phyloP scores from a whole-genome alignment of 2,113 vertebrate species.

The Dipodomys ordii region DNA sequence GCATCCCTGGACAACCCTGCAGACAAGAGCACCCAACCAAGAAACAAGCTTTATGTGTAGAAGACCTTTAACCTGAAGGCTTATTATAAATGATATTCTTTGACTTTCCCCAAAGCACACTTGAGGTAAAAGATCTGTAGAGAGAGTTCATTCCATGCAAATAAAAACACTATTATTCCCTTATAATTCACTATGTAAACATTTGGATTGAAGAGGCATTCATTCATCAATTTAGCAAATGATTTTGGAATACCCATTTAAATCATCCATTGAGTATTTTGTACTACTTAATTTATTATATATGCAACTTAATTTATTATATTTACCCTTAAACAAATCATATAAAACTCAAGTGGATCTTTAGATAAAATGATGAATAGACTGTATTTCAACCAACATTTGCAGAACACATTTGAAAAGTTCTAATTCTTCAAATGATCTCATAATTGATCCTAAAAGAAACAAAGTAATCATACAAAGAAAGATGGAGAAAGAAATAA shows the following conservation, averaged over 20 bases:
- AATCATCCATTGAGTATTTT: background rate
- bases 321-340: too few relatives aligned
- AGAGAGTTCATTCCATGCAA: background rate
- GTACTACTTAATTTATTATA: too few relatives aligned
- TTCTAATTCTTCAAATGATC: slow-evolving; percentile 4
- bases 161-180: background rate
- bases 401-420: slow-evolving; percentile 30
- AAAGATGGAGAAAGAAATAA: background rate
- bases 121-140: background rate
- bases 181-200: background rate
- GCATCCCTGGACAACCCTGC: background rate
- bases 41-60: background rate
- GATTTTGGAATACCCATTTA: background rate
- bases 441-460: background rate
- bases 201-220: background rate
- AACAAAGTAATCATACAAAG: background rate
- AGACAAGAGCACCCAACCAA: background rate
- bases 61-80: background rate
- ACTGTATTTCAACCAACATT: slow-evolving; percentile 24
- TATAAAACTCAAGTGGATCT: background rate
- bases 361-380: background rate
- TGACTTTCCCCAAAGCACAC: background rate
- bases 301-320: too few relatives aligned
- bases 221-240: background rate
- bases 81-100: background rate